A percentile compares a stretch with the other conserved stretches of the same genome.
Evolutionary conservation across 2,888 invertebrate genomes (phyloP).

Genomic region (Lissonota sp.): DNA sequence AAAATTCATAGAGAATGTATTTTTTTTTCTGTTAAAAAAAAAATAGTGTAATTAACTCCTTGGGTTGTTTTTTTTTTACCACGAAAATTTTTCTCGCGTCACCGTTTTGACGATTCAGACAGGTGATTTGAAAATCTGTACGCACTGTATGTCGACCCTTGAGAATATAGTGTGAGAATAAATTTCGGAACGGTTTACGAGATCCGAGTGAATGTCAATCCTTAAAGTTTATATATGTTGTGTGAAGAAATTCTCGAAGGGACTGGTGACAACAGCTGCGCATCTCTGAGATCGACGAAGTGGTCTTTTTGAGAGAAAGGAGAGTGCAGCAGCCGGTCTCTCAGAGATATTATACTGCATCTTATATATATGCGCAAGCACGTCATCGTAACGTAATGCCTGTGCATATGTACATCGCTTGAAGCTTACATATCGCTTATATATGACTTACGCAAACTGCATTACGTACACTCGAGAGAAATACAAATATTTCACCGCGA

Average conservation of each 20-base stretch:
- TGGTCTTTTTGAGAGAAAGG: conserved; percentile 45
- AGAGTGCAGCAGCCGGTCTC: conserved; percentile 64
- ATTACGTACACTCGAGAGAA: background rate
- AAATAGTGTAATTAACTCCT: background rate
- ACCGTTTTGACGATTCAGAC: background rate
- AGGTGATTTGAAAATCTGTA: conserved; percentile 13
- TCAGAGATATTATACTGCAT: conserved; percentile 19
- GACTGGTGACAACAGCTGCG: conserved; percentile 62
- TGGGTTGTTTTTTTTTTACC: no score
- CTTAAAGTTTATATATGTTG: conserved; percentile 39
- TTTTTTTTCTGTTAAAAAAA: background rate
- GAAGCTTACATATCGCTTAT: background rate
- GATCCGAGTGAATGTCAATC: conserved; percentile 34
- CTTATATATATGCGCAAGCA: conserved; percentile 2
- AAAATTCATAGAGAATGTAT: background rate
- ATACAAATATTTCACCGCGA: background rate
- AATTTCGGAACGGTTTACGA: conserved; percentile 11
- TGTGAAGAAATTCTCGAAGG: conserved; percentile 48
- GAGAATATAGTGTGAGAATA: conserved; percentile 27
- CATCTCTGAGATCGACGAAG: conserved; percentile 18
- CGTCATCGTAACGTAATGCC: conserved; percentile 35
- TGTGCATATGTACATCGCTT: background rate
- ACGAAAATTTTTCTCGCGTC: no score
- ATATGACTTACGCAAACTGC: conserved; percentile 7
- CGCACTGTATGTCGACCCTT: background rate